Conservation (phyloP, 2,113 vertebrate species). For the Ictalurus punctatus region DNA sequence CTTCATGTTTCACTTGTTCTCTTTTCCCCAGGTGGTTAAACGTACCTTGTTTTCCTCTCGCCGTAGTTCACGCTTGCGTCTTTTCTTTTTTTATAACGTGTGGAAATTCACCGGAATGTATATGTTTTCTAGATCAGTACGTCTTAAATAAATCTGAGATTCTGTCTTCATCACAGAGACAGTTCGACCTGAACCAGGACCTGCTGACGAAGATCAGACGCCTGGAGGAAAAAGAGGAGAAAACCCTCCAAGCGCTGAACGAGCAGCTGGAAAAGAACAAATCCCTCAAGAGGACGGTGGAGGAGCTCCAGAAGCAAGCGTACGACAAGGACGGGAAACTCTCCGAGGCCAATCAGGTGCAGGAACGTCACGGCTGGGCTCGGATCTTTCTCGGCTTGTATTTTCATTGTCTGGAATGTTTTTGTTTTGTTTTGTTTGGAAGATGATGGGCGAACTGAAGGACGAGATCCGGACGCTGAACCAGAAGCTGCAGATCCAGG, state of each 20-base stretch:
- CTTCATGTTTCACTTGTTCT: too few species aligned
- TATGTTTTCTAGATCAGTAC: background rate
- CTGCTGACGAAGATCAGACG: constrained; percentile 80
- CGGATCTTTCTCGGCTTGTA: rapidly evolving
- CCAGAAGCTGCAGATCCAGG: constrained; percentile 83
- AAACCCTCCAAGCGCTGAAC: constrained; percentile 72
- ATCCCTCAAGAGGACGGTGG: constrained; percentile 76
- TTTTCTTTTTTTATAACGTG: too few species aligned
- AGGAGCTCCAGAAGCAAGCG: constrained; percentile 76
- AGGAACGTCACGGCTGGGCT: background rate
- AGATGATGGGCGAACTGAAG: constrained; percentile 78
- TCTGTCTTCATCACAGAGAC: constrained; percentile 71
- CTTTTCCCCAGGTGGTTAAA: too few species aligned
- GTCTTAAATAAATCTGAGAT: background rate
- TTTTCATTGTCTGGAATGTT: too few species aligned
- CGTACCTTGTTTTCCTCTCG: background rate
- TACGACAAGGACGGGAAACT: constrained; percentile 82
- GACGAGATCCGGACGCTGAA: constrained; percentile 85
- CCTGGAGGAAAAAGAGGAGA: constrained; percentile 79
- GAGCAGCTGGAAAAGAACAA: constrained; percentile 80
- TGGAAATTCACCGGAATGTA: background rate
- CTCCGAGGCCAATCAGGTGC: constrained; percentile 79
- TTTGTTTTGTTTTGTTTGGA: constrained; percentile 12
- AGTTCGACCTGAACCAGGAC: constrained; percentile 87
- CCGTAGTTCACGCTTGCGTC: background rate